Evolutionary conservation across 2,797 vertebrate species (phyloP), one percentile per base, ranked within the genome.

Genomic region (Ambastaia sidthimunki): DNA sequence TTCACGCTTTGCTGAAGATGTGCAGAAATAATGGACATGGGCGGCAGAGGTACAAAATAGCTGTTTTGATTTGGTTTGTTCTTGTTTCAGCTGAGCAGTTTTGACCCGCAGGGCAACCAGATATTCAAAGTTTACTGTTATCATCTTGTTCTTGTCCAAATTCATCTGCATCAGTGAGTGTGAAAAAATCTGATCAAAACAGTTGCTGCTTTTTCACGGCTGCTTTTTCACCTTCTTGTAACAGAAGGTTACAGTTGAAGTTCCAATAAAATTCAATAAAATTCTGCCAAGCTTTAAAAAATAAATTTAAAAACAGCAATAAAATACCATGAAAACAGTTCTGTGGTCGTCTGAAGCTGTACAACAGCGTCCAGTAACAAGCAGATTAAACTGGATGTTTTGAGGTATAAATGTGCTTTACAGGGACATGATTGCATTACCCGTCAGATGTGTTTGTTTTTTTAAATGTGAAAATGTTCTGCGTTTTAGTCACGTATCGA

Each of bases 1-100:
- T 84, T 80, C 74, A 74, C 41, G 34, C 57, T 77, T 72, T 66
- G 76, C 23, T 74, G 80, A 82, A 80, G 74, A 67, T 82, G 74
- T 78, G 67, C 7, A 54, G 13, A 48, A 70, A 48, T 70, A 60
- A 70, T 60, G 41, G 54, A 34, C 25, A 59, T 15, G 18, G 0
- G 12, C 1, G 11, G 16, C 12, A 4, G 75, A 70, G 37, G 66
- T 52, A 31, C 67, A 55, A 73, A 59, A 80, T 48, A 25, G 55
- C 60, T 59, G 71, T 65, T 80, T 16, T 37, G 1, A 72, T 69
- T 60, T 47, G 55, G 25, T 41, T 69, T 57, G 50, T 76, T 76
- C 68, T 69, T 74, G 52, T 74, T 47, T 34, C 13, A 62, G 66
- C 19, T 55, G 15, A 63, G 44, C 57, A 37, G 63, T 77, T 78